Conservation (phyloP, 2,888 invertebrate genomes). For the Coecobrya sp. region DNA sequence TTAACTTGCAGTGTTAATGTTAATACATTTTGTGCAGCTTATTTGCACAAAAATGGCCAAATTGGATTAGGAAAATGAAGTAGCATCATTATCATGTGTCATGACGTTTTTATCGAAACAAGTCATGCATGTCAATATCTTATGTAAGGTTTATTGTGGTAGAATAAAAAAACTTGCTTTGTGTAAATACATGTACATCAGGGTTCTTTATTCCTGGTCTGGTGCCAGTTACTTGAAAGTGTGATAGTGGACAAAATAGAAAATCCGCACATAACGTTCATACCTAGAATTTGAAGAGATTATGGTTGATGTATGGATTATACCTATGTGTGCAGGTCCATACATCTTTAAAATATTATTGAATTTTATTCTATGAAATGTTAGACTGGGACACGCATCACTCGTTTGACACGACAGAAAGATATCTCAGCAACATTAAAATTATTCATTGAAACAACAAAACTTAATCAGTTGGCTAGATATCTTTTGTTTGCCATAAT, state of each 20-base stretch:
- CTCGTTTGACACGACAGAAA: constrained; percentile 12
- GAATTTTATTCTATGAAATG: constrained; percentile 38
- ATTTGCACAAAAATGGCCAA: constrained; percentile 42
- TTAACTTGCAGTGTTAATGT: constrained; percentile 31
- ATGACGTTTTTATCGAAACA: constrained; percentile 46
- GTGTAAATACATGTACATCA: no score
- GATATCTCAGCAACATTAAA: constrained; percentile 8
- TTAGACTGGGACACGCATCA: constrained; percentile 22
- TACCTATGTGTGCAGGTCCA: no score
- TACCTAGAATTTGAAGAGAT: no score
- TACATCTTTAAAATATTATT: no score
- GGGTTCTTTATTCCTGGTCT: no score
- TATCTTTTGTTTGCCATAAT: constrained; percentile 53
- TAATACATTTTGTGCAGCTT: background rate
- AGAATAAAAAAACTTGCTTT: no score
- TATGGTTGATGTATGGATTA: constrained; percentile 40
- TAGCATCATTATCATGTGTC: constrained; percentile 12
- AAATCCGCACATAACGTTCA: no score
- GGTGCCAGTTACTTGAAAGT: no score
- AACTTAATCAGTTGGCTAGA: constrained; percentile 26
- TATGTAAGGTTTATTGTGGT: constrained; percentile 34
- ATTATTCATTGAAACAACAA: constrained; percentile 33
- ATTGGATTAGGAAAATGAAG: constrained; percentile 47
- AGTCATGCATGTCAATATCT: constrained; percentile 34
- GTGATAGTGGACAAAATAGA: no score